A percentile compares a stretch with the other conserved stretches of the same genome.
Evolutionary conservation across 2,797 vertebrate species (phyloP).

Genomic region (Psittacula derbiana): DNA sequence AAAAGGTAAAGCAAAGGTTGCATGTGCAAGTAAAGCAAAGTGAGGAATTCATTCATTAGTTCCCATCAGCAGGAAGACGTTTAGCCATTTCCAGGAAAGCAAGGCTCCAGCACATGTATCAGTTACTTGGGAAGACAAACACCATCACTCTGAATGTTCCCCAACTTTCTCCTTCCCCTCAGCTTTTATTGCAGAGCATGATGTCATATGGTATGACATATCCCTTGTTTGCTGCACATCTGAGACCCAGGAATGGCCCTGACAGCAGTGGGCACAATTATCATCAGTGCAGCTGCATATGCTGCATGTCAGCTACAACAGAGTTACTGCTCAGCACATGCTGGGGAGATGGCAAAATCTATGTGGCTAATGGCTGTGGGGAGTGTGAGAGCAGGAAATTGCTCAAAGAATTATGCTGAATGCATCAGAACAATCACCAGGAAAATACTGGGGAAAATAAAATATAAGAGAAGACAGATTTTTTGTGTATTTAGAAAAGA

Average conservation of each 20-base stretch:
- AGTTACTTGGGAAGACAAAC: background rate
- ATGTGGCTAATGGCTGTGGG: background rate
- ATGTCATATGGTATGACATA: background rate
- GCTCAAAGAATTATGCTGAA: background rate
- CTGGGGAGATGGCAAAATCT: background rate
- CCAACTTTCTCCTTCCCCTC: background rate
- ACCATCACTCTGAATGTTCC: fast-evolving
- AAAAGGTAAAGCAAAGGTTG: background rate
- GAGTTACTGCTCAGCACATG: background rate
- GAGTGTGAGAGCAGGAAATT: background rate
- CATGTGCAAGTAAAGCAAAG: background rate
- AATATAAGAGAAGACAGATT: background rate
- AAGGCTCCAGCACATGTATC: fast-evolving
- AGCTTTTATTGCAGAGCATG: background rate
- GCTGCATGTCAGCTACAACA: background rate
- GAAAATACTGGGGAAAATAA: background rate
- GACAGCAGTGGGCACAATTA: background rate
- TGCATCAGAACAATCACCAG: background rate
- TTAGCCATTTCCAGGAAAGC: background rate
- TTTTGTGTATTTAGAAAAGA: background rate
- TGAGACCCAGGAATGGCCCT: background rate
- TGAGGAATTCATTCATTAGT: background rate
- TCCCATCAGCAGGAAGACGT: background rate
- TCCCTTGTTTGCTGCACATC: background rate
- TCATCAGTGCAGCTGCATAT: background rate